These are phyloP conservation scores for Troglohyphantes excavatus DNA, from an alignment of 2,888 invertebrate genomes.

Conservation along the genomic window DNA sequence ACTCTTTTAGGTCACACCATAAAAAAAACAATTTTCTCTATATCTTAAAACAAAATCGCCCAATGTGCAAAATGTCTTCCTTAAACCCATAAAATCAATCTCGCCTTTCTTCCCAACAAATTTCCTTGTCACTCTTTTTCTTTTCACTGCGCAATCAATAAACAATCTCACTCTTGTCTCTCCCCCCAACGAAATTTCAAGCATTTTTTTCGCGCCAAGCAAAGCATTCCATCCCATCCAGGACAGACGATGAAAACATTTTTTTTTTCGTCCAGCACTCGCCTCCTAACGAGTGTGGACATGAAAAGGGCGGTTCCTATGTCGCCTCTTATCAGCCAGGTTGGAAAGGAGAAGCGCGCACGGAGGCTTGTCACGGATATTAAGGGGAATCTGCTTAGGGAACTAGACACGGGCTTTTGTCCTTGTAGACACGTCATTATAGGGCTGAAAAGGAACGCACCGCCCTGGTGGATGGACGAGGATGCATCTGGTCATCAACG, in stretches of 20 bases:
- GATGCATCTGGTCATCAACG: too few species aligned
- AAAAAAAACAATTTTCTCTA: too few species aligned
- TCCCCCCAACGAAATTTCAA: background rate
- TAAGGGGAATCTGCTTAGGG: background rate
- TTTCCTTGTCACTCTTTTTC: background rate
- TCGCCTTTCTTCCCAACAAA: background rate
- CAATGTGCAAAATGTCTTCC: background rate
- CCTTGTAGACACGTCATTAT: background rate
- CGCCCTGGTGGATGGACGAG: too few species aligned
- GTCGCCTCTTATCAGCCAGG: slow-evolving; percentile 6
- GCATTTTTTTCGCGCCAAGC: background rate
- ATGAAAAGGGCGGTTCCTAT: slow-evolving; percentile 48
- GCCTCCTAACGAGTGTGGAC: slow-evolving; percentile 53
- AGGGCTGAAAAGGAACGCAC: too few species aligned
- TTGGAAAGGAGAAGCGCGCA: background rate
- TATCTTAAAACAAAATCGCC: too few species aligned
- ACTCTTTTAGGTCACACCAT: too few species aligned
- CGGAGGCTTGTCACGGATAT: background rate
- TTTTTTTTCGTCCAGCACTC: slow-evolving; percentile 12
- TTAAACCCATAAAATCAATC: background rate
- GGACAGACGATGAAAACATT: slow-evolving; percentile 50
- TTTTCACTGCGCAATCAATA: background rate
- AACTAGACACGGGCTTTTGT: background rate
- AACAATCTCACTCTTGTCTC: background rate
- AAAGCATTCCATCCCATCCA: slow-evolving; percentile 13